Evolutionary conservation across 2,797 vertebrate species (phyloP).

Genomic region (Australoheros facetus): DNA sequence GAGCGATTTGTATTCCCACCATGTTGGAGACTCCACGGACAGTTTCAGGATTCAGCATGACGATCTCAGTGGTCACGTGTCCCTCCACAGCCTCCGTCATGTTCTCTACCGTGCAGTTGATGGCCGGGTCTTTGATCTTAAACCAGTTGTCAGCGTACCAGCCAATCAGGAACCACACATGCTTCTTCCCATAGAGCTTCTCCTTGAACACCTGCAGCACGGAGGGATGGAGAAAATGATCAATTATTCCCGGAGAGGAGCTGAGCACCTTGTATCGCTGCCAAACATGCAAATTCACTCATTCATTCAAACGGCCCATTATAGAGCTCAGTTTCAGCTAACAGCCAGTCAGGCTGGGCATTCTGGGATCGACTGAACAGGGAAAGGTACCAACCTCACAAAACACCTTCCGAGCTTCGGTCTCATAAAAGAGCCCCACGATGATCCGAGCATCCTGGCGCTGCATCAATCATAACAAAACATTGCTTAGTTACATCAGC

Average conservation of each 20-base stretch:
- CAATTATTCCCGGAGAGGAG: slow-evolving; percentile 44
- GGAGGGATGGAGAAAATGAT: slow-evolving; percentile 8
- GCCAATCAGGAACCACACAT: slow-evolving; percentile 96
- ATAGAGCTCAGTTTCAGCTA: slow-evolving; percentile 39
- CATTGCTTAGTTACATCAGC: slow-evolving; percentile 34
- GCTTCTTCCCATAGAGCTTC: slow-evolving; percentile 95
- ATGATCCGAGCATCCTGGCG: slow-evolving; percentile 95
- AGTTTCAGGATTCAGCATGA: slow-evolving; percentile 96
- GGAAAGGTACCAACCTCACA: slow-evolving; percentile 85
- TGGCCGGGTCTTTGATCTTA: slow-evolving; percentile 92
- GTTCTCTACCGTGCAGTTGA: slow-evolving; percentile 95
- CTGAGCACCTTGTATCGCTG: slow-evolving; percentile 29
- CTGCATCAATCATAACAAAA: slow-evolving; percentile 68
- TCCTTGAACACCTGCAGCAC: slow-evolving; percentile 91
- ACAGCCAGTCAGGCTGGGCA: slow-evolving; percentile 37
- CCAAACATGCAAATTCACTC: slow-evolving; percentile 49
- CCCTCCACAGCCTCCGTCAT: slow-evolving; percentile 96
- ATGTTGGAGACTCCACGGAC: slow-evolving; percentile 94
- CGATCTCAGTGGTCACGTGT: slow-evolving; percentile 96
- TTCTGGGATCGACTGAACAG: slow-evolving; percentile 42
- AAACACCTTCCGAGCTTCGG: slow-evolving; percentile 94
- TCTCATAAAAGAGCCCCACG: slow-evolving; percentile 96
- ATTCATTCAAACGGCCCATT: slow-evolving; percentile 53
- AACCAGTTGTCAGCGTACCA: slow-evolving; percentile 99
- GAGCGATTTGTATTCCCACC: slow-evolving; percentile 71